These are phyloP conservation scores for Monoplex corrugatus DNA, from an alignment of 2,888 invertebrate genomes.

Conservation along the genomic window DNA sequence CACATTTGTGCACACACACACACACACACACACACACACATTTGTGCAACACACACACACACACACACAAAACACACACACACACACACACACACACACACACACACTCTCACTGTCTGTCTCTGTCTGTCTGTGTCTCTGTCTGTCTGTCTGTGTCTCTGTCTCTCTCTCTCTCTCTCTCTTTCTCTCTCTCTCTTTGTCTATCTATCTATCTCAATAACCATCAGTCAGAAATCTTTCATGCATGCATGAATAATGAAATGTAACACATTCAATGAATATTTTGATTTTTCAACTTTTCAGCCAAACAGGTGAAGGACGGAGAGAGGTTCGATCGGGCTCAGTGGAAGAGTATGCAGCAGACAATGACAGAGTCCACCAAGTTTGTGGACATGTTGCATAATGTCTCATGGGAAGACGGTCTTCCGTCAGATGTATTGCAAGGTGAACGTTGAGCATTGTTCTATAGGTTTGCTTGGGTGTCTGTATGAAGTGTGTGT, in stretches of 20 bases:
- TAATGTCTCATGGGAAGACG: conserved; percentile 81
- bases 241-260: background rate
- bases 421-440: conserved; percentile 77
- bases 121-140: background rate
- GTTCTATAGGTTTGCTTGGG: no score
- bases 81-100: background rate
- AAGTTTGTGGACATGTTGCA: conserved; percentile 82
- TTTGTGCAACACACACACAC: background rate
- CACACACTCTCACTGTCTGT: background rate
- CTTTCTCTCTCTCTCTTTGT: background rate
- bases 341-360: conserved; percentile 80
- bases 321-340: conserved; percentile 75
- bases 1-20: background rate
- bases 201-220: no score
- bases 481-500: no score
- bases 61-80: conserved; percentile 6
- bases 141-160: no score
- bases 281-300: background rate
- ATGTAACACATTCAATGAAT: background rate
- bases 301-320: conserved; percentile 68
- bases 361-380: conserved; percentile 78
- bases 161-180: background rate
- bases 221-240: no score
- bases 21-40: conserved; percentile 5
- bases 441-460: conserved; percentile 75